Conservation (phyloP, 2,888 invertebrate species). For the Merodon equestris region DNA sequence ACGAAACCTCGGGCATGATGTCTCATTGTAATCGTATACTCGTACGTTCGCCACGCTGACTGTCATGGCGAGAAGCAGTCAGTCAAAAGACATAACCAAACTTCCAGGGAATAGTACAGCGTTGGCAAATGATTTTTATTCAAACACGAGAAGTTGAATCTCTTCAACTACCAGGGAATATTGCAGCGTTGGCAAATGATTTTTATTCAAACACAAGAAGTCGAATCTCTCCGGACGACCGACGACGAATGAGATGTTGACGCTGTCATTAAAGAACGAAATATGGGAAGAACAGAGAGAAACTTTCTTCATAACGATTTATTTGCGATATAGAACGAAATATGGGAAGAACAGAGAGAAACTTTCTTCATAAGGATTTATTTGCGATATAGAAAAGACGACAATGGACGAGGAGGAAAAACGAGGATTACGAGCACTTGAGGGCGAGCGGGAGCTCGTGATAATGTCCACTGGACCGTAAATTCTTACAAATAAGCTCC, state of each 20-base stretch:
- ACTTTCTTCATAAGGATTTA: conserved; percentile 28
- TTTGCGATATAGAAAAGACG: conserved; percentile 5
- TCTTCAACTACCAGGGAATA: conserved; percentile 2
- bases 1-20: too few relatives aligned
- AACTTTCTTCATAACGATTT: conserved; percentile 28
- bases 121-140: conserved; percentile 31
- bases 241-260: conserved; percentile 40
- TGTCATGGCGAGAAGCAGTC: background rate
- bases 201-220: conserved; percentile 11
- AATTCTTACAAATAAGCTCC: conserved; percentile 28
- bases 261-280: conserved; percentile 31
- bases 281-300: too few relatives aligned
- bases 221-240: conserved; percentile 10
- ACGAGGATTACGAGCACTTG: conserved; percentile 3
- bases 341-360: too few relatives aligned
- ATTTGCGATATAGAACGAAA: conserved; percentile 3
- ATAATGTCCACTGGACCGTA: conserved; percentile 47
- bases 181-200: conserved; percentile 16
- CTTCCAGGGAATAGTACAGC: background rate
- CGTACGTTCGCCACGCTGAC: background rate
- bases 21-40: too few relatives aligned
- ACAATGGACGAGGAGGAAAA: background rate
- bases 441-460: conserved; percentile 1
- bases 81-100: conserved; percentile 1
- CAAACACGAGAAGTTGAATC: background rate